Conservation (phyloP, 2,797 vertebrate species). For the Manis pentadactyla region DNA sequence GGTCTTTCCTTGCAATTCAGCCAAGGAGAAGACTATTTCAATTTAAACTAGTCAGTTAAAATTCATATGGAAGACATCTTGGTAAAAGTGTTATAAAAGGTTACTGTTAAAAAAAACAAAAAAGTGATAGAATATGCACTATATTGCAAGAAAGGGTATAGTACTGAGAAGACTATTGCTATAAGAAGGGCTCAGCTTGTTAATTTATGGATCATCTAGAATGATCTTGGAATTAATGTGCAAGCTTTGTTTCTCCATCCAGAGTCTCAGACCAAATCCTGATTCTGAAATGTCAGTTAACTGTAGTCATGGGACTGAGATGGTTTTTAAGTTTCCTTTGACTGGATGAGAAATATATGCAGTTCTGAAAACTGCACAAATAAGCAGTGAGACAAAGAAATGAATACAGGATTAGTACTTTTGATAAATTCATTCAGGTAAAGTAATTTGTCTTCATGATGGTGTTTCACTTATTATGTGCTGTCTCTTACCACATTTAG, state of each 20-base stretch:
- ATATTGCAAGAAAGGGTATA: background rate
- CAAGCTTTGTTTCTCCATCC: background rate
- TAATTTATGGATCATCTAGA: background rate
- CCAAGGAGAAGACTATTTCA: conserved; percentile 4
- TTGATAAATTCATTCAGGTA: background rate
- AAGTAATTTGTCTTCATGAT: background rate
- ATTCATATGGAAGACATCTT: background rate
- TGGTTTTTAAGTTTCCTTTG: background rate
- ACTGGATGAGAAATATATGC: background rate
- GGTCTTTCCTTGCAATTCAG: background rate
- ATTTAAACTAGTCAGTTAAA: conserved; percentile 1
- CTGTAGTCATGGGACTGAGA: background rate
- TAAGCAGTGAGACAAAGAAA: background rate
- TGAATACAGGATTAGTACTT: background rate
- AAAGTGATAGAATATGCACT: background rate
- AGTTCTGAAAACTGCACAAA: background rate
- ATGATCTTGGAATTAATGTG: background rate
- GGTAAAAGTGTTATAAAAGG: background rate
- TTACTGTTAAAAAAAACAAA: background rate
- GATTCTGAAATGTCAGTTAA: conserved; percentile 23
- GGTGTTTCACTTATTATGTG: background rate
- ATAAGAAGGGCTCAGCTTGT: background rate
- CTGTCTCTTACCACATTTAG: background rate
- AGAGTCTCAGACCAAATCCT: background rate
- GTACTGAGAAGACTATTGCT: background rate